These are phyloP conservation scores for Pheosia gnoma DNA, from an alignment of 2,888 invertebrate genomes.

Conservation along the genomic window DNA sequence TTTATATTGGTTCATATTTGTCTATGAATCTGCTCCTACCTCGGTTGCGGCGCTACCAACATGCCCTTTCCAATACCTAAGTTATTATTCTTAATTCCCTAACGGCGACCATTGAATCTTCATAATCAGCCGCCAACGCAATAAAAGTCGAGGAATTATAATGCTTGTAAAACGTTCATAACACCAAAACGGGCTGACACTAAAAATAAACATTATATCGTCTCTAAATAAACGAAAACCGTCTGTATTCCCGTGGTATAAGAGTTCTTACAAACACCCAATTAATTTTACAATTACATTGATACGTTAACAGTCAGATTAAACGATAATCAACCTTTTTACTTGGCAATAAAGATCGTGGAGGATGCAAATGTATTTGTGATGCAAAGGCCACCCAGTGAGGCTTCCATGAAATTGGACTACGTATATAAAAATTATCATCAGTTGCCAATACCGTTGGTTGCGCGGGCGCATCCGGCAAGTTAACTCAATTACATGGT, in stretches of 20 bases:
- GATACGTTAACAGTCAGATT: constrained; percentile 23
- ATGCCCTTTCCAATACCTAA: too few relatives aligned
- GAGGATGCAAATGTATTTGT: not conserved
- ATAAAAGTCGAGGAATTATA: constrained; percentile 7
- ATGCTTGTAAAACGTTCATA: constrained; percentile 53
- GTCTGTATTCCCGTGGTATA: constrained; percentile 15
- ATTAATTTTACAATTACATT: constrained; percentile 9
- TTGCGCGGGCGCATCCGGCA: constrained; percentile 25
- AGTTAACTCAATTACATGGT: constrained; percentile 48
- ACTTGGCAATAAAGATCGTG: fast-evolving
- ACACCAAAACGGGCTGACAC: constrained; percentile 32
- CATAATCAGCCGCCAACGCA: not conserved
- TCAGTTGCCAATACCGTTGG: constrained; percentile 37
- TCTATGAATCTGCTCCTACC: too few relatives aligned
- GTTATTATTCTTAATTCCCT: too few relatives aligned
- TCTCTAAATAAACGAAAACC: constrained; percentile 16
- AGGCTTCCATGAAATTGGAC: constrained; percentile 59
- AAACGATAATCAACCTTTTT: constrained; percentile 31
- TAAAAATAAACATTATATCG: constrained; percentile 28
- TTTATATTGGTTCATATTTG: too few relatives aligned
- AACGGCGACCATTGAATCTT: not conserved
- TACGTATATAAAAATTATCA: constrained; percentile 56
- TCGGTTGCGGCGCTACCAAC: too few relatives aligned
- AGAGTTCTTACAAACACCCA: not conserved
- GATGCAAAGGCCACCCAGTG: constrained; percentile 62